A percentile compares a stretch with the other conserved stretches of the same genome.
These are phyloP conservation scores for Polymixis flavicincta DNA, from an alignment of 2,888 invertebrate genomes.

Conservation along the genomic window DNA sequence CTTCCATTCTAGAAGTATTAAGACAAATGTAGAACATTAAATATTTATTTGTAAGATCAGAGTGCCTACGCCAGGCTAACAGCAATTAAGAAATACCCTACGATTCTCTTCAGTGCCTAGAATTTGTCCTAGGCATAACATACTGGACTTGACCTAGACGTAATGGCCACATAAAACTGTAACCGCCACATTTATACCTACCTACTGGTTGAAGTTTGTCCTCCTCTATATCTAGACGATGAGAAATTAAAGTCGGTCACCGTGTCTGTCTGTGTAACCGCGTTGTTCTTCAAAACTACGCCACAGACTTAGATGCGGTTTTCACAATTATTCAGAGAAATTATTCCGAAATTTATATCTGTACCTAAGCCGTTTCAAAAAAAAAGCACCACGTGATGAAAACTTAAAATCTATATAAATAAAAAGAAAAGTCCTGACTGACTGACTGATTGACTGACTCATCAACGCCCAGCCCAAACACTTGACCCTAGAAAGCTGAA, in stretches of 20 bases:
- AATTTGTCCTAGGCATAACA: slow-evolving; percentile 3
- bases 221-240: neutral
- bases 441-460: too few relatives aligned
- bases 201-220: neutral
- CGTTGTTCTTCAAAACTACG: neutral
- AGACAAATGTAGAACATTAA: slow-evolving; percentile 4
- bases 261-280: neutral
- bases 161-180: slow-evolving; percentile 37
- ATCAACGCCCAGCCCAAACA: too few relatives aligned
- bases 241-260: too few relatives aligned
- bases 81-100: slow-evolving; percentile 2
- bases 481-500: too few relatives aligned
- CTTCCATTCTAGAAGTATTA: slow-evolving; percentile 1
- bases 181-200: slow-evolving; percentile 18
- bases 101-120: neutral
- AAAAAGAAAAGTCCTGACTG: too few relatives aligned
- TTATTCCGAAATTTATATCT: too few relatives aligned
- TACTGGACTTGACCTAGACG: slow-evolving; percentile 24
- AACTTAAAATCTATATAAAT: too few relatives aligned
- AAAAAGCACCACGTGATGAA: too few relatives aligned
- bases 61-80: neutral
- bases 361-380: too few relatives aligned
- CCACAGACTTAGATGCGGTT: neutral
- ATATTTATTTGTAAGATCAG: slow-evolving; percentile 22
- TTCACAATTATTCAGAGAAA: neutral